These are phyloP conservation scores for Magallana ariakensis DNA, from an alignment of 1,140 invertebrate genomes.

Conservation along the genomic window DNA sequence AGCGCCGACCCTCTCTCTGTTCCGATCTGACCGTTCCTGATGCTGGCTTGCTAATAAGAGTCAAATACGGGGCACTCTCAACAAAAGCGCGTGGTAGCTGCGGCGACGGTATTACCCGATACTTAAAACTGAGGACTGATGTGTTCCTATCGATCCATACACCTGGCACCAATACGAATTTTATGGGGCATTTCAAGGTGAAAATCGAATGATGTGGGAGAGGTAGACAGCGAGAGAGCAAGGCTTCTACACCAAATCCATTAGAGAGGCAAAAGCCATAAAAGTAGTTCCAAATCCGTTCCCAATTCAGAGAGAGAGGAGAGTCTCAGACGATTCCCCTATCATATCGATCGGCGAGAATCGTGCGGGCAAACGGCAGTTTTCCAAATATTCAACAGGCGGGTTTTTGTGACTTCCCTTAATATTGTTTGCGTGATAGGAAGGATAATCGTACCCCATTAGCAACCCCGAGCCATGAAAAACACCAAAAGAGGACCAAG, in stretches of 20 bases:
- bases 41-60: constrained; percentile 36
- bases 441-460: constrained; percentile 27
- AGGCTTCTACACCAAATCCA: not conserved
- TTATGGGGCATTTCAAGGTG: constrained; percentile 54
- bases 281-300: constrained; percentile 31
- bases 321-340: constrained; percentile 38
- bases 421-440: constrained; percentile 30
- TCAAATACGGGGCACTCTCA: constrained; percentile 46
- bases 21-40: constrained; percentile 5
- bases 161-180: constrained; percentile 58
- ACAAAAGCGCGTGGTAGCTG: constrained; percentile 41
- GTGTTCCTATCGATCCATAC: constrained; percentile 51
- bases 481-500: not conserved
- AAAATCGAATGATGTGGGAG: constrained; percentile 25
- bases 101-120: constrained; percentile 43
- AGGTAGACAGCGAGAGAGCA: not conserved
- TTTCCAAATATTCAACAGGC: constrained; percentile 47
- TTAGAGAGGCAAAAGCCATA: constrained; percentile 5
- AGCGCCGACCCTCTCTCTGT: not conserved
- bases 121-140: constrained; percentile 50
- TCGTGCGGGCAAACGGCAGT: constrained; percentile 35
- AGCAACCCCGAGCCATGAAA: constrained; percentile 32
- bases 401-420: not conserved
- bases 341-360: constrained; percentile 42
- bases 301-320: constrained; percentile 20